phyloP scores from a whole-genome alignment of 2,888 invertebrate genomes.

The Leptinotarsa haldemani region DNA sequence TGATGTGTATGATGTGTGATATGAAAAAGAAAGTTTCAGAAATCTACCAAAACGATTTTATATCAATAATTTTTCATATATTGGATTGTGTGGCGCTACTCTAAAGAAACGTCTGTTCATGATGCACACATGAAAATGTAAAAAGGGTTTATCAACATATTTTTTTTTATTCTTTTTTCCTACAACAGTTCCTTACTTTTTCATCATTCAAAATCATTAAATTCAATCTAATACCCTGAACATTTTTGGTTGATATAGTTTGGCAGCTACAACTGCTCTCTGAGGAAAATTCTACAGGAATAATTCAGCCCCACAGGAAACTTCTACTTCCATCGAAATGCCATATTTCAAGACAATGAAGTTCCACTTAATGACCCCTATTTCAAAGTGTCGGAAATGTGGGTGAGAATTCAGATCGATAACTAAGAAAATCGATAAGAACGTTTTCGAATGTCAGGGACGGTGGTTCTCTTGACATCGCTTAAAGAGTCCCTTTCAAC shows the following conservation, averaged over 20 bases:
- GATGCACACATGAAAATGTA: too few species aligned
- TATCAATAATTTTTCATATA: too few species aligned
- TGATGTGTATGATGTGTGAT: too few species aligned
- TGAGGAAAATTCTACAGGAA: not conserved
- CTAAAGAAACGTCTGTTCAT: too few species aligned
- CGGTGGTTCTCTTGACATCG: not conserved
- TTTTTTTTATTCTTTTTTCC: too few species aligned
- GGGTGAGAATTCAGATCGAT: constrained; percentile 23
- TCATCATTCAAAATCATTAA: too few species aligned
- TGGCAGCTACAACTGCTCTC: not conserved
- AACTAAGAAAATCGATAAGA: constrained; percentile 20
- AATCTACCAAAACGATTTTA: too few species aligned
- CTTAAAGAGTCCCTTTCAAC: not conserved
- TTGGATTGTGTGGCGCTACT: too few species aligned
- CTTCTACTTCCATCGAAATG: not conserved
- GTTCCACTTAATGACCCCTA: constrained; percentile 16
- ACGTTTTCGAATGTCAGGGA: constrained; percentile 11
- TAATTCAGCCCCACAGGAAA: not conserved
- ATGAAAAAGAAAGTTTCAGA: too few species aligned
- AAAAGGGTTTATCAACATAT: too few species aligned
- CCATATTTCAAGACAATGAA: constrained; percentile 17
- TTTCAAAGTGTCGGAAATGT: constrained; percentile 25
- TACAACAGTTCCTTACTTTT: too few species aligned
- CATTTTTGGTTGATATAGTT: not conserved
- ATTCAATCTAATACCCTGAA: too few species aligned